phyloP scores from a whole-genome alignment of 2,113 vertebrate species.

The Calidris pugnax region DNA sequence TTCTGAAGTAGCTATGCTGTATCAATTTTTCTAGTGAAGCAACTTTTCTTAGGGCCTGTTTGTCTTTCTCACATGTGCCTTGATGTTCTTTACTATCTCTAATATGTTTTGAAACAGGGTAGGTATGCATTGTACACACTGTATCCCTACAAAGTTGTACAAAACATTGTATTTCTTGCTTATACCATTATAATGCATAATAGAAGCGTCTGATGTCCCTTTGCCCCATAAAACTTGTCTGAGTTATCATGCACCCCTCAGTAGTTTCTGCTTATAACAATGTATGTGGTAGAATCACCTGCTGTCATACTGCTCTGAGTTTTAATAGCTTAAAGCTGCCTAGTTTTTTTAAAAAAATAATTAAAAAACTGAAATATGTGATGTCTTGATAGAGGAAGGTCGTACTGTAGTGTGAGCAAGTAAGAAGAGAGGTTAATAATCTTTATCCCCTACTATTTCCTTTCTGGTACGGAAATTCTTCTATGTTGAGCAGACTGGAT shows the following conservation, averaged over 20 bases:
- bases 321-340: not conserved
- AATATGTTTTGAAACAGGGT: not conserved
- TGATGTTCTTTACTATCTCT: not conserved
- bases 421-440: not conserved
- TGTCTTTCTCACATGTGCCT: not conserved
- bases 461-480: not conserved
- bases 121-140: rapidly evolving
- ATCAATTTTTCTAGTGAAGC: not conserved
- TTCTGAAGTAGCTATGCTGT: not conserved
- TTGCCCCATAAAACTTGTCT: not conserved
- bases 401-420: not conserved
- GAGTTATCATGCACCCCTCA: not conserved
- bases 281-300: not conserved
- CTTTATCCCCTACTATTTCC: not conserved
- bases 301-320: not conserved
- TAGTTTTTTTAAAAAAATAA: too few species aligned
- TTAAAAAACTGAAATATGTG: not conserved
- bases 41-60: not conserved
- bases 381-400: not conserved
- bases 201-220: not conserved
- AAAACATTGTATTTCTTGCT: not conserved
- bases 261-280: not conserved
- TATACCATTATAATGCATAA: not conserved
- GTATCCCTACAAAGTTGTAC: not conserved
- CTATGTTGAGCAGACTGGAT: not conserved